Evolutionary conservation across 1,140 invertebrate species (phyloP).

Genomic region (Drosophila neocordata): DNA sequence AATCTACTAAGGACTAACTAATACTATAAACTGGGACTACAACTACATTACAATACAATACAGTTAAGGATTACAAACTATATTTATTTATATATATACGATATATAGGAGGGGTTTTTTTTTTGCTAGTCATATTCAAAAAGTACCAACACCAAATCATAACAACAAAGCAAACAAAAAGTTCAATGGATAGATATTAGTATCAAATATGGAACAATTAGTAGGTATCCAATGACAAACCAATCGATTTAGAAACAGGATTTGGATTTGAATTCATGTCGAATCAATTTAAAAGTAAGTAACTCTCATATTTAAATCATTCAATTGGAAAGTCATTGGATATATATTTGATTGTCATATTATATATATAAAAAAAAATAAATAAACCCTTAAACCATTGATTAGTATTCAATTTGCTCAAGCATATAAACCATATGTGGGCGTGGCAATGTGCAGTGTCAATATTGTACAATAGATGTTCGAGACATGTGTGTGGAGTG

Average conservation of each 20-base stretch:
- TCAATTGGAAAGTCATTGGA: neutral
- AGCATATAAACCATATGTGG: constrained; percentile 46
- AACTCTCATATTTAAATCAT: too few species aligned
- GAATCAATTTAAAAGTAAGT: too few species aligned
- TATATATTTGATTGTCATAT: constrained; percentile 19
- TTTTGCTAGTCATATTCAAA: constrained; percentile 1
- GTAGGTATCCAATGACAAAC: neutral
- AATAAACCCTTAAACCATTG: constrained; percentile 35
- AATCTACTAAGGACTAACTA: constrained; percentile 52
- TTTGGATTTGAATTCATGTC: too few species aligned
- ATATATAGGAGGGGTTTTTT: constrained; percentile 2
- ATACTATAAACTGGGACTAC: constrained; percentile 14
- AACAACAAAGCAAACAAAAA: constrained; percentile 49
- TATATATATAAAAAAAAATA: constrained; percentile 30
- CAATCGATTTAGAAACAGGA: neutral
- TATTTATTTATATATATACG: neutral
- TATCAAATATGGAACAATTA: constrained; percentile 21
- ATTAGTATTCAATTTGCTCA: constrained; percentile 66
- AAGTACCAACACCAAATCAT: constrained; percentile 43
- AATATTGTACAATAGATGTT: constrained; percentile 48
- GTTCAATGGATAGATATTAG: constrained; percentile 31
- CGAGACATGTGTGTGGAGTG: constrained; percentile 15
- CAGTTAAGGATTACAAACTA: constrained; percentile 7
- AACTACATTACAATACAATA: constrained; percentile 19
- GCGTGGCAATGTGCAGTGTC: constrained; percentile 59